Evolutionary conservation across 2,113 vertebrate genomes (phyloP).

Genomic region (Ranitomeya variabilis): DNA sequence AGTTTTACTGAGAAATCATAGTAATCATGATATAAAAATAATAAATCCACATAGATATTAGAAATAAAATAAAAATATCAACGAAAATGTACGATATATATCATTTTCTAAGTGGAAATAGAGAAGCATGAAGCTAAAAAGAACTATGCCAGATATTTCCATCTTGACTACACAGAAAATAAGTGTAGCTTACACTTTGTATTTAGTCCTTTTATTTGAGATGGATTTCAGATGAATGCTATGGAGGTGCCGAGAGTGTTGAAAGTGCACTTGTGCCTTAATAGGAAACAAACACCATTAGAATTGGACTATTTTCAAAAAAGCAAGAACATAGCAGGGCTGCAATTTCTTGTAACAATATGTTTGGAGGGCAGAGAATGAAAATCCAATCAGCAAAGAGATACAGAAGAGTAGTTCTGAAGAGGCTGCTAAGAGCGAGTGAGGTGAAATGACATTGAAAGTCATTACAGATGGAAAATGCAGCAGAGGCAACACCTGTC

Average conservation of each 20-base stretch:
- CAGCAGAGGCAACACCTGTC: conserved; percentile 49
- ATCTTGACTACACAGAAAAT: not conserved
- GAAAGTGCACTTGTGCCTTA: conserved; percentile 46
- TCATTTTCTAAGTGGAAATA: not conserved
- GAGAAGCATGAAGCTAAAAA: not conserved
- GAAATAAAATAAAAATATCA: not conserved
- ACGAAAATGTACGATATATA: not conserved
- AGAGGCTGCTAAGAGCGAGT: conserved; percentile 52
- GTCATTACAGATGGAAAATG: conserved; percentile 53
- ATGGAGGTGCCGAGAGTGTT: not conserved
- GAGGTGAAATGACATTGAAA: conserved; percentile 58
- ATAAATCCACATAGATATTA: not conserved
- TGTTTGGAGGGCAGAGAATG: conserved; percentile 45
- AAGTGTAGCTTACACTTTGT: not conserved
- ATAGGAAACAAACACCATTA: conserved; percentile 56
- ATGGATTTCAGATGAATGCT: not conserved
- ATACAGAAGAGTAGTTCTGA: conserved; percentile 51
- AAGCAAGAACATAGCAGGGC: conserved; percentile 38
- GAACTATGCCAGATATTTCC: not conserved
- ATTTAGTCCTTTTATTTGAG: conserved; percentile 16
- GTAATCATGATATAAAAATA: not conserved
- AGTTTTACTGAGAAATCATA: no score
- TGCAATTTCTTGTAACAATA: conserved; percentile 55
- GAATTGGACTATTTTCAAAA: conserved; percentile 47
- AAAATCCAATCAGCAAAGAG: conserved; percentile 54